phyloP scores from a whole-genome alignment of 2,113 vertebrate genomes.

The Coryphaenoides rupestris region DNA sequence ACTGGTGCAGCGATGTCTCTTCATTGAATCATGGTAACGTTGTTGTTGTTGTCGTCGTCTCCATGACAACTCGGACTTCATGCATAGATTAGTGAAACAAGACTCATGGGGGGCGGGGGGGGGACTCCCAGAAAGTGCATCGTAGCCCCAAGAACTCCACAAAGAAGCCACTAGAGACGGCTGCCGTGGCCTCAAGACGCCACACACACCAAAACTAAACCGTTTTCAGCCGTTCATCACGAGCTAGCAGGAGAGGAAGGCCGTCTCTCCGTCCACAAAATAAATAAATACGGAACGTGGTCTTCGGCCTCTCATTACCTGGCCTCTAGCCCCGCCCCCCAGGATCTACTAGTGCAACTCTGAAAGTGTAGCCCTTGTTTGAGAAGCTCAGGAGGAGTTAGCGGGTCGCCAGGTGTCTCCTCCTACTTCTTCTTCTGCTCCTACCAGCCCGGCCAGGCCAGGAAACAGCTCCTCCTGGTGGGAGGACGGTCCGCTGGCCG shows the following conservation, averaged over 20 bases:
- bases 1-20: constrained; percentile 56
- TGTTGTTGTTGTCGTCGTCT: constrained; percentile 23
- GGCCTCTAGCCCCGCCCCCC: neutral
- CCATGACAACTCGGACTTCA: constrained; percentile 55
- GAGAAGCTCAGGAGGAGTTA: constrained; percentile 50
- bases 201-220: constrained; percentile 8
- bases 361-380: constrained; percentile 64
- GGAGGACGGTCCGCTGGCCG: no score
- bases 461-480: constrained; percentile 20
- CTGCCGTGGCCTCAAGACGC: no score
- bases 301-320: no score
- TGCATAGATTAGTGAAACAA: constrained; percentile 62
- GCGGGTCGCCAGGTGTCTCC: no score
- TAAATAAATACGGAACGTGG: no score
- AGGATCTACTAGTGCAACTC: constrained; percentile 57
- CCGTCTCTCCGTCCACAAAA: no score
- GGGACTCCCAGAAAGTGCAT: constrained; percentile 68
- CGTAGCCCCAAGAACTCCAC: neutral
- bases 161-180: no score
- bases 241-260: no score
- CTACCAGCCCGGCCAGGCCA: no score
- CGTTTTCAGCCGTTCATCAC: no score
- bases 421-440: no score
- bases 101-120: constrained; percentile 59
- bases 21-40: constrained; percentile 60